A percentile compares a stretch with the other conserved stretches of the same genome.
Conservation (phyloP, 2,113 vertebrate genomes). For the Trachemys scripta region DNA sequence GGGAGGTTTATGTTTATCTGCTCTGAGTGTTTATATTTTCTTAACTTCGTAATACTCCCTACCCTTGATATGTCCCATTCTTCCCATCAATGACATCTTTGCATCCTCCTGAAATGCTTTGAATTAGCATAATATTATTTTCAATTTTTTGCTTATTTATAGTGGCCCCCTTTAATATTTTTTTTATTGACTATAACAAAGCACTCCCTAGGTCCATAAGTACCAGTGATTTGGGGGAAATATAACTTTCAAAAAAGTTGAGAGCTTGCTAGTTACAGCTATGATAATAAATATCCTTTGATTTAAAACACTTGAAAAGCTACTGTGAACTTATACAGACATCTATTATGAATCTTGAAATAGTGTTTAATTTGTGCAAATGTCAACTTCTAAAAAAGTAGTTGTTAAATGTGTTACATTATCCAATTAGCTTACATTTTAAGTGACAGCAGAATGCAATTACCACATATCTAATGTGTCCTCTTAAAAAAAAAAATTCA, state of each 20-base stretch:
- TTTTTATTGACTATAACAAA: neutral
- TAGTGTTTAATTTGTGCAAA: neutral
- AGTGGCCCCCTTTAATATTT: neutral
- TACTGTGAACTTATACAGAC: neutral
- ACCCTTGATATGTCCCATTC: neutral
- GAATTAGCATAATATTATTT: neutral
- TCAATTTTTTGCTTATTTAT: neutral
- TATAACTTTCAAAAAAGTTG: neutral
- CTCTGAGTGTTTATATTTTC: neutral
- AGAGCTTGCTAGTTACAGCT: neutral
- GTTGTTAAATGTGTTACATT: neutral
- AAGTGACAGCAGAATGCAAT: neutral
- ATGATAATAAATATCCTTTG: neutral
- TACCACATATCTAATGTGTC: neutral
- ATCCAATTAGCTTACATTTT: neutral
- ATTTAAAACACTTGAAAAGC: neutral
- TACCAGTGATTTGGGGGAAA: neutral
- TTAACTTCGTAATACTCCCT: neutral
- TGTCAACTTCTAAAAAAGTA: neutral
- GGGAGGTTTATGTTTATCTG: neutral
- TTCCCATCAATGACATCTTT: neutral
- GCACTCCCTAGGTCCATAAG: accelerated
- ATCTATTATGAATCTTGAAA: neutral
- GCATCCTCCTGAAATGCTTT: neutral
- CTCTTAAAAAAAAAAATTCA: slow-evolving; percentile 24